Evolutionary conservation across 2,888 invertebrate genomes (phyloP).

Genomic region (Alloplasta piceator): DNA sequence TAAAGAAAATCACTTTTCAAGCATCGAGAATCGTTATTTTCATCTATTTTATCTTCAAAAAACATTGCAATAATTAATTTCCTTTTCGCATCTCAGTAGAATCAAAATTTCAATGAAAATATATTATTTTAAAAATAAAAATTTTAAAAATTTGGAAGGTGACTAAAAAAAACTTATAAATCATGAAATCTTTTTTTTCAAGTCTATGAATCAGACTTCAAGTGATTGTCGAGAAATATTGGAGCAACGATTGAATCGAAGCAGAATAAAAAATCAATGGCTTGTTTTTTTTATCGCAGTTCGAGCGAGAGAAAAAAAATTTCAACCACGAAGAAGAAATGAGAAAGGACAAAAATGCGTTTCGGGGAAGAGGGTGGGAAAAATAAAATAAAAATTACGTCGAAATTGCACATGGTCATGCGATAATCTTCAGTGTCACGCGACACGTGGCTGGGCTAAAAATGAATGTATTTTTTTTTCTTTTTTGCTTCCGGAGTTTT

Average conservation of each 20-base stretch:
- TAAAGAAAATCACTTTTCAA: slow-evolving; percentile 2
- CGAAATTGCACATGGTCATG: slow-evolving; percentile 63
- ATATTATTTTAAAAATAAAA: too few species aligned
- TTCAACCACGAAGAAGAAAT: not conserved
- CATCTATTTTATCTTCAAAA: not conserved
- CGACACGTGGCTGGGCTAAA: slow-evolving; percentile 35
- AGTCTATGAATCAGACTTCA: too few species aligned
- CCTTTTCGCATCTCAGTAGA: too few species aligned
- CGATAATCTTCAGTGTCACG: slow-evolving; percentile 67
- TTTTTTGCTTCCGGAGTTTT: not conserved
- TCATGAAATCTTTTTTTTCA: not conserved
- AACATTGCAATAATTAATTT: too few species aligned
- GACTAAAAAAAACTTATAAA: too few species aligned
- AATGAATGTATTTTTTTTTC: slow-evolving; percentile 4
- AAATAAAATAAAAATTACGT: not conserved
- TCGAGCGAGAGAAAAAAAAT: not conserved
- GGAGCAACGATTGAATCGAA: too few species aligned
- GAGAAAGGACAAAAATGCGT: slow-evolving; percentile 25
- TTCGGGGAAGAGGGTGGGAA: slow-evolving; percentile 56
- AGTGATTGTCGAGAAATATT: too few species aligned
- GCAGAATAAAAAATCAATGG: not conserved
- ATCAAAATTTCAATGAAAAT: not conserved
- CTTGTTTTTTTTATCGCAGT: not conserved
- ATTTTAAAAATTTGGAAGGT: too few species aligned
- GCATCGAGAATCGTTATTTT: not conserved